These are phyloP conservation scores for Laspeyria flexula DNA, from an alignment of 2,888 invertebrate genomes.

Conservation along the genomic window DNA sequence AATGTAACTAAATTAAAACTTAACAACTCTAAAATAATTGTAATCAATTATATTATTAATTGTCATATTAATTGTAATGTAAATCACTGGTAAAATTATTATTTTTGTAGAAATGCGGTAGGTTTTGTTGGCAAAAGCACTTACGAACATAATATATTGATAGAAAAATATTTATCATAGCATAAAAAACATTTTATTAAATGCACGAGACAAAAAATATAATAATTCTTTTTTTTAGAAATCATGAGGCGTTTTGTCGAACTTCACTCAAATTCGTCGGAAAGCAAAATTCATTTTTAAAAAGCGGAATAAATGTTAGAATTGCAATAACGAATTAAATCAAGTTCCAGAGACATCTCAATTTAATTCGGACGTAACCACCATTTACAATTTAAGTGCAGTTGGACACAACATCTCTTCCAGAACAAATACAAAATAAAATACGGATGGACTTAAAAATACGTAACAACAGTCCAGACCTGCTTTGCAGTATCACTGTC, in stretches of 20 bases:
- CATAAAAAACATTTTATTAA: slow-evolving; percentile 32
- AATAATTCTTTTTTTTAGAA: slow-evolving; percentile 24
- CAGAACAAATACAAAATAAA: slow-evolving; percentile 57
- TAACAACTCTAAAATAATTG: slow-evolving; percentile 69
- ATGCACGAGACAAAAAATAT: slow-evolving; percentile 36
- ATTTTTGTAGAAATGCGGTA: slow-evolving; percentile 29
- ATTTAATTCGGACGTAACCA: slow-evolving; percentile 67
- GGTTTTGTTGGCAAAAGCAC: slow-evolving; percentile 41
- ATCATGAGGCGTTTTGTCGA: slow-evolving; percentile 76
- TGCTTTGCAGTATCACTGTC: slow-evolving; percentile 84
- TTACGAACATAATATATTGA: slow-evolving; percentile 46
- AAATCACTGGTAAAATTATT: slow-evolving; percentile 40
- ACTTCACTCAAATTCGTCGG: slow-evolving; percentile 80
- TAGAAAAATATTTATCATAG: slow-evolving; percentile 37
- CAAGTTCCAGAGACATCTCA: slow-evolving; percentile 44
- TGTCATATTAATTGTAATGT: slow-evolving; percentile 27
- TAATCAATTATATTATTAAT: slow-evolving; percentile 29
- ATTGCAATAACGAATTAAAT: slow-evolving; percentile 58
- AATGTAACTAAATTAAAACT: slow-evolving; percentile 76
- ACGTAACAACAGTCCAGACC: slow-evolving; percentile 82
- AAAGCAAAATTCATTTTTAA: slow-evolving; percentile 69
- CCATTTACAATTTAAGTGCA: slow-evolving; percentile 85
- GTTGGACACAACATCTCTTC: slow-evolving; percentile 83
- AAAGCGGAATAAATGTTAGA: slow-evolving; percentile 63
- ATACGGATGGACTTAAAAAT: slow-evolving; percentile 81